Percentiles rank a stretch among this genome's conserved stretches.
Evolutionary conservation across 1,140 invertebrate species (phyloP).

Genomic region (Metopolophium dirhodum): DNA sequence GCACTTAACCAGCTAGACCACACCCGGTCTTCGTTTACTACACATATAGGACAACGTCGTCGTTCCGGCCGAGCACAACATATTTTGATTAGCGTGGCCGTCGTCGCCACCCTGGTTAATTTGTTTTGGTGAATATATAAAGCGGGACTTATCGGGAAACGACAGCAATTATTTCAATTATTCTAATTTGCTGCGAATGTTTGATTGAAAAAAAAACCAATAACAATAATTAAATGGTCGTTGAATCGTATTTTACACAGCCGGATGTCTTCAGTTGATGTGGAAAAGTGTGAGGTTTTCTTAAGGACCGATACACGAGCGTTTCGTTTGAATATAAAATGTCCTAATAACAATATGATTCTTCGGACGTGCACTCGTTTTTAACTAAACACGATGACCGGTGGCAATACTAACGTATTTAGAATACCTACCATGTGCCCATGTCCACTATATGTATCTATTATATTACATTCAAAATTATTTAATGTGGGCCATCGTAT

Average conservation of each 20-base stretch:
- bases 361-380: background rate
- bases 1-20: background rate
- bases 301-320: background rate
- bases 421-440: background rate
- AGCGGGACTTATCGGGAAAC: background rate
- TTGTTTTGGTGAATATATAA: background rate
- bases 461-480: background rate
- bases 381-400: background rate
- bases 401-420: background rate
- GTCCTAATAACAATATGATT: background rate
- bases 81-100: background rate
- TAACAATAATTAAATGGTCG: background rate
- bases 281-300: background rate
- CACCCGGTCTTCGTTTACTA: background rate
- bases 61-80: background rate
- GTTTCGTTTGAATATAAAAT: background rate
- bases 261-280: background rate
- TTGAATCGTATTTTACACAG: background rate
- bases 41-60: background rate
- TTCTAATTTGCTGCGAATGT: background rate
- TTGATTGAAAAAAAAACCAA: background rate
- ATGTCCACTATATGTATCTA: no score
- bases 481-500: background rate
- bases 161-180: background rate
- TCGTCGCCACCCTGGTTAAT: background rate